phyloP scores from a whole-genome alignment of 2,113 vertebrate genomes.

The Cottus gobio region DNA sequence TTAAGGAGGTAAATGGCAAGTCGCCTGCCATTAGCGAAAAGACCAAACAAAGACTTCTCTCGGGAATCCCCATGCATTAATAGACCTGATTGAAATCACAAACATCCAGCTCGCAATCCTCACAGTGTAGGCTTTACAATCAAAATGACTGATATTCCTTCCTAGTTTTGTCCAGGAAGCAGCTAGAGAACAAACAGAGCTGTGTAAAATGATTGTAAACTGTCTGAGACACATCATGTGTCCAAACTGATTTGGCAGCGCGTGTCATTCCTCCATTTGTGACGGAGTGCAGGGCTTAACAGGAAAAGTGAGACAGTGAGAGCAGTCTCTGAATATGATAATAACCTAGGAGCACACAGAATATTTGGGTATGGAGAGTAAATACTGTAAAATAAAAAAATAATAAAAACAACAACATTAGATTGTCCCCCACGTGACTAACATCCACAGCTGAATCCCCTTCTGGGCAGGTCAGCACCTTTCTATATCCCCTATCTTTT shows the following conservation, averaged over 20 bases:
- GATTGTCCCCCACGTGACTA: constrained; percentile 7
- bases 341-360: background rate
- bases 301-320: constrained; percentile 8
- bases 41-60: constrained; percentile 36
- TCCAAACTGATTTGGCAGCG: constrained; percentile 40
- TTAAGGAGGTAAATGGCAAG: constrained; percentile 60
- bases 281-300: constrained; percentile 19
- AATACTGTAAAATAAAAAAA: constrained; percentile 3
- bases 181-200: constrained; percentile 14
- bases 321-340: background rate
- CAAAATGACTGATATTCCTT: background rate
- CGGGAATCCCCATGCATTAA: constrained; percentile 29
- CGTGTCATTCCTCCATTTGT: constrained; percentile 18
- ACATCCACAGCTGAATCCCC: constrained; percentile 29
- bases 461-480: constrained; percentile 38
- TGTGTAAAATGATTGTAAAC: constrained; percentile 24
- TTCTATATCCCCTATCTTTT: constrained; percentile 38
- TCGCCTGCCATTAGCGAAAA: constrained; percentile 58
- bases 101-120: constrained; percentile 1
- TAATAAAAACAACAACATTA: constrained; percentile 15
- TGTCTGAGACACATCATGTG: constrained; percentile 17
- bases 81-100: constrained; percentile 10
- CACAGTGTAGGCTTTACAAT: constrained; percentile 4
- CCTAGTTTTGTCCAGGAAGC: background rate
- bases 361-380: background rate